Percentiles rank a stretch among this genome's conserved stretches.
These are phyloP conservation scores for Euwallacea fornicatus DNA, from an alignment of 1,140 invertebrate genomes.

Conservation along the genomic window DNA sequence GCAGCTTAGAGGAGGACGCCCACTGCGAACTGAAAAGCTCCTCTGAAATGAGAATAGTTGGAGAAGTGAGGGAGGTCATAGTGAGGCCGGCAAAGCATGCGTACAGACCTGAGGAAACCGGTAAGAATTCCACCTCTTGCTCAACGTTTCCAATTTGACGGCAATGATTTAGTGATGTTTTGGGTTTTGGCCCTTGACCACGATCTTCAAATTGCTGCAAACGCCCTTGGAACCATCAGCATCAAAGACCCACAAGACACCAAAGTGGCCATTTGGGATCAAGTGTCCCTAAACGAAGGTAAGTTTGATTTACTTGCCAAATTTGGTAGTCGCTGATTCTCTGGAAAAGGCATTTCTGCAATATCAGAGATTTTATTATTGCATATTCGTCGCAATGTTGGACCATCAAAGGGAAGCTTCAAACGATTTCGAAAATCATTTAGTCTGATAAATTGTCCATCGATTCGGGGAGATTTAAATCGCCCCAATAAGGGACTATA, in stretches of 20 bases:
- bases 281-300: constrained; percentile 62
- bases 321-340: no score
- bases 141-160: not conserved
- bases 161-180: constrained; percentile 60
- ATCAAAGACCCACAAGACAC: constrained; percentile 63
- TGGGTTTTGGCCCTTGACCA: constrained; percentile 66
- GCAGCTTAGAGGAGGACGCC: constrained; percentile 43
- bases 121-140: constrained; percentile 50
- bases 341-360: no score
- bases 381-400: no score
- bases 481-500: no score
- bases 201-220: constrained; percentile 60
- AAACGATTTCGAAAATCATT: no score
- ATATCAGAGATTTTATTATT: no score
- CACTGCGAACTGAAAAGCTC: constrained; percentile 60
- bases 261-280: constrained; percentile 65
- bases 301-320: constrained; percentile 12
- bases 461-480: no score
- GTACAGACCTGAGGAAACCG: constrained; percentile 63
- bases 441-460: no score
- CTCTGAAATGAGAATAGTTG: constrained; percentile 60
- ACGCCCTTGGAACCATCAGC: constrained; percentile 60
- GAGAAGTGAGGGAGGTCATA: constrained; percentile 64
- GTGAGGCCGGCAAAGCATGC: constrained; percentile 61
- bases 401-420: no score